Base-by-base conservation (phyloP, 2,113 vertebrate genomes). In the Channa maculata region DNA sequence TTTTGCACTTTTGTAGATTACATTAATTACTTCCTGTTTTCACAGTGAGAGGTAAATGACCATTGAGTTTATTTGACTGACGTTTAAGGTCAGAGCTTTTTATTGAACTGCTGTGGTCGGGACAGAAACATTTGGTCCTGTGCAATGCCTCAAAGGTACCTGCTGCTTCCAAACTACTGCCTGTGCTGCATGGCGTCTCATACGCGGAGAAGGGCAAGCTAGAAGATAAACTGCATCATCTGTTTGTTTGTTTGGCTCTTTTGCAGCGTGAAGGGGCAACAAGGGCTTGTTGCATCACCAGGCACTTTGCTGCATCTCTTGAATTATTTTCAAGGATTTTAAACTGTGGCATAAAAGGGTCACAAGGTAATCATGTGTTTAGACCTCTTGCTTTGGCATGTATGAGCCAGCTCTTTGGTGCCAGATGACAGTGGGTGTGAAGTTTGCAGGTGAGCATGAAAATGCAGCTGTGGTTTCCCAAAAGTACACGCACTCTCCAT, bases 51-150 rank as follows among this genome's bases (percentile, higher is more conserved):
- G 12, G 77, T 65, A 80, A 52, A 68, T 50, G 51, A 67, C 24
- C 39, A 55, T 41, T 41, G 76, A 69, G 65, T 83, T 83, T 48
- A 68, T 65, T 75, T 84, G 59, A 64, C 54, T 84, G 88, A 90
- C 86, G 88, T 83, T 41, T 83, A 74, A 91, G 89, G 87, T 91
- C 88, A 88, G 73, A 80, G 66, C 53, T 52, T 61, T 62, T 81
- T 82, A 85, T 82, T 86, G 83, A 90, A 86, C 83, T 86, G 75
- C 48, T 54, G 48, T 62, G 38, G 52, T 71, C 39, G 79, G 67
- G 74, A 75, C 69, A 81, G 65, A 84, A 87, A 82, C 71, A 71
- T 89, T 89, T 87, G 79, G 83, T 70, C 63, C 64, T 53, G 80
- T 39, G 75, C 39, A 45, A 76, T 52, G 51, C 77, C 66, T 83